phyloP scores from a whole-genome alignment of 2,113 vertebrate genomes.

The Centropus bengalensis region DNA sequence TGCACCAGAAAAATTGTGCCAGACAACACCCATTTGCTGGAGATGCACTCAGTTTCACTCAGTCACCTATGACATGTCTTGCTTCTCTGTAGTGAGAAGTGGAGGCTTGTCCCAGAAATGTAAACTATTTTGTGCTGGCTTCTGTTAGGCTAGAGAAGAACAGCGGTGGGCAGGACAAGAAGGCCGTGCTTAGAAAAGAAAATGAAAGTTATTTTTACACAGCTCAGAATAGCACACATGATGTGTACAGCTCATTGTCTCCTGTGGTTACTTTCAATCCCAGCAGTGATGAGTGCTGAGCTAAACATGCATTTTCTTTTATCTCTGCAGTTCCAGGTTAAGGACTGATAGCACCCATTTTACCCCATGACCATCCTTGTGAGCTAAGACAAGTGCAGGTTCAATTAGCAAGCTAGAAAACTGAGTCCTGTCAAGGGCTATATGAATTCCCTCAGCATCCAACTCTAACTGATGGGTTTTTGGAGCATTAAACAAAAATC shows the following conservation, averaged over 20 bases:
- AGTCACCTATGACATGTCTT: not conserved
- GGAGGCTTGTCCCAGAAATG: slow-evolving; percentile 13
- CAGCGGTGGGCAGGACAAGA: not conserved
- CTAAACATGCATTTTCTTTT: not conserved
- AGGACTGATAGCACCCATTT: not conserved
- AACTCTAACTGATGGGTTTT: not conserved
- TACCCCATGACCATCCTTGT: not conserved
- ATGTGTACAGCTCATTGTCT: not conserved
- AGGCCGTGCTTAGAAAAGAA: not conserved
- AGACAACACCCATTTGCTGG: not conserved
- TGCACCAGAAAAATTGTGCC: not conserved
- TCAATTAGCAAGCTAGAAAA: slow-evolving; percentile 5
- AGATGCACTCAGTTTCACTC: slow-evolving; percentile 14
- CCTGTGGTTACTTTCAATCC: slow-evolving; percentile 6
- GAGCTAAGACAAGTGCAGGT: not conserved
- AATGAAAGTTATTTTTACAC: slow-evolving; percentile 59
- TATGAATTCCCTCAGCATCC: not conserved
- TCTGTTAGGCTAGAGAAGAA: not conserved
- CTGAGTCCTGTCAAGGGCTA: not conserved
- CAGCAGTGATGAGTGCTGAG: slow-evolving; percentile 7
- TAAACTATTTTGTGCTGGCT: not conserved
- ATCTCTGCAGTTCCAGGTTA: slow-evolving; percentile 2
- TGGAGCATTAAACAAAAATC: not conserved
- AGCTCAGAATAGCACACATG: not conserved
- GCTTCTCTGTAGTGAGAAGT: not conserved